A percentile compares a stretch with the other conserved stretches of the same genome.
These are phyloP conservation scores for Macrotus californicus DNA, from an alignment of 2,113 vertebrate genomes.

Conservation along the genomic window DNA sequence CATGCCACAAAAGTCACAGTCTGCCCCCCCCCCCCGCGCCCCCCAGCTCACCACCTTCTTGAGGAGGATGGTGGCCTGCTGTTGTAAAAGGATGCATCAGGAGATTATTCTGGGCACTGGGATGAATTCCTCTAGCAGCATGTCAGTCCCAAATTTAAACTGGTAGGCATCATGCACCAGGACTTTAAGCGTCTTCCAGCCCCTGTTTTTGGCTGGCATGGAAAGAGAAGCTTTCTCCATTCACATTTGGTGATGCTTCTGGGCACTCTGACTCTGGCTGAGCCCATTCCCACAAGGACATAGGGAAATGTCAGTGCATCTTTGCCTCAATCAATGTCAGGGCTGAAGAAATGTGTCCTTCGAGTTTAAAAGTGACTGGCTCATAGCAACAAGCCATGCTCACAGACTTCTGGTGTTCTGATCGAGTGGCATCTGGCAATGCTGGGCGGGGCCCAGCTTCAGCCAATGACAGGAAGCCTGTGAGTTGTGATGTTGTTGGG, in stretches of 20 bases:
- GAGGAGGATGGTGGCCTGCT: not conserved
- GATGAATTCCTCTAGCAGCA: not conserved
- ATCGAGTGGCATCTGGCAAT: not conserved
- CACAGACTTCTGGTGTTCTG: not conserved
- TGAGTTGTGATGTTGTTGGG: not conserved
- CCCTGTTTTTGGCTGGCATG: not conserved
- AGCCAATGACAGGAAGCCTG: not conserved
- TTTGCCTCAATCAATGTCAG: not conserved
- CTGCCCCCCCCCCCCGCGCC: not conserved
- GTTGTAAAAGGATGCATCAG: not conserved
- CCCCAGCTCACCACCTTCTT: not conserved
- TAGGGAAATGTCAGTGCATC: not conserved
- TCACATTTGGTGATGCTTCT: not conserved
- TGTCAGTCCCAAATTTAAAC: not conserved
- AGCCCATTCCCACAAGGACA: not conserved
- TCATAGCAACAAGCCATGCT: not conserved
- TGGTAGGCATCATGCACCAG: accelerated
- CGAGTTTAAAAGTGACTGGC: not conserved
- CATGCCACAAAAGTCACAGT: not conserved
- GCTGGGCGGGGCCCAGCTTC: no score
- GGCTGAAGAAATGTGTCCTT: not conserved
- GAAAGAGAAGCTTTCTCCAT: not conserved
- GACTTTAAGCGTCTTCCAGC: not conserved
- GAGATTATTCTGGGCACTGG: not conserved
- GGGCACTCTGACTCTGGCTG: not conserved